A percentile compares a stretch with the other conserved stretches of the same genome.
These are phyloP conservation scores for Scyliorhinus canicula DNA, from an alignment of 2,797 vertebrate species.

Conservation along the genomic window DNA sequence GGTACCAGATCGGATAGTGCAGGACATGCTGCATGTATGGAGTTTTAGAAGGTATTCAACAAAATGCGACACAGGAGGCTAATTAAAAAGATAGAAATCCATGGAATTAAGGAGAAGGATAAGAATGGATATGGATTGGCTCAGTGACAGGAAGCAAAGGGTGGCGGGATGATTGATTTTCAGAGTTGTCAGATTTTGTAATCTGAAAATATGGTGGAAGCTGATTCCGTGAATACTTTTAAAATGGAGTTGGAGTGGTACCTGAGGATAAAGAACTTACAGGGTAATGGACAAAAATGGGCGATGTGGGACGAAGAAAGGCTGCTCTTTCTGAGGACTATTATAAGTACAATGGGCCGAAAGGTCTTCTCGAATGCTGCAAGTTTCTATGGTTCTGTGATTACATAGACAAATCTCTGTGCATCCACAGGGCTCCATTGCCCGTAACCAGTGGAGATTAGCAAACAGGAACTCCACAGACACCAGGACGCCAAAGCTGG, in stretches of 20 bases:
- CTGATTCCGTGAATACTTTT: not conserved
- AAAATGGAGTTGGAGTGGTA: not conserved
- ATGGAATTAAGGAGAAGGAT: no score
- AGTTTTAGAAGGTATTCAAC: no score
- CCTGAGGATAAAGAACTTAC: not conserved
- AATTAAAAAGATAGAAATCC: no score
- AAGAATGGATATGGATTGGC: no score
- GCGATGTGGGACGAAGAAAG: not conserved
- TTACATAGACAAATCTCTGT: not conserved
- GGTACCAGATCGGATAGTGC: no score
- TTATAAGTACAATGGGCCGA: not conserved
- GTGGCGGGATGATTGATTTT: no score
- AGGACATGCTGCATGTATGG: no score
- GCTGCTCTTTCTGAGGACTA: not conserved
- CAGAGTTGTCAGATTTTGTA: no score
- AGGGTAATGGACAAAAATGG: not conserved
- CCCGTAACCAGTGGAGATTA: not conserved
- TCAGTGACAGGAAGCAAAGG: no score
- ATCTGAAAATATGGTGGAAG: no score
- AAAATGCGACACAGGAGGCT: no score
- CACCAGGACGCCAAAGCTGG: not conserved
- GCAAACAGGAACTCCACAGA: not conserved
- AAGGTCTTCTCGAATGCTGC: not conserved
- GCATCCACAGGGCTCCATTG: not conserved
- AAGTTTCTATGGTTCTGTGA: not conserved